Conservation (phyloP, 2,113 vertebrate genomes). For the Peromyscus leucopus region DNA sequence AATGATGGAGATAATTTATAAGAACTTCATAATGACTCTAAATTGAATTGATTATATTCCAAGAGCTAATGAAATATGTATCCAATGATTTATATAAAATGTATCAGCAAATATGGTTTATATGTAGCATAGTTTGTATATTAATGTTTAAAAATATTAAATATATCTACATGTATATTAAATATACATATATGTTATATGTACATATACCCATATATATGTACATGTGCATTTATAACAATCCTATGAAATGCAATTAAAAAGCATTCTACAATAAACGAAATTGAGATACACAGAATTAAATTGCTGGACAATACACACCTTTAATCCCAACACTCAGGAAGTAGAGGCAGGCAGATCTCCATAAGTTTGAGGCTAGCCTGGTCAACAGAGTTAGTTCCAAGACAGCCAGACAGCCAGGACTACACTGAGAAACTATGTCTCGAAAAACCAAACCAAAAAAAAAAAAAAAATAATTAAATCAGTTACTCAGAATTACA, state of each 20-base stretch:
- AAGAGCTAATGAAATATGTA: slow-evolving; percentile 12
- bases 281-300: slow-evolving; percentile 4
- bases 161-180: background rate
- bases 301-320: no score
- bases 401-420: no score
- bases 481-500: background rate
- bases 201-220: no score
- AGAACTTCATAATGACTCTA: background rate
- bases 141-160: background rate
- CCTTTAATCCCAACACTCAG: no score
- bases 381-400: no score
- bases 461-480: background rate
- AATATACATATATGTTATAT: background rate
- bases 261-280: background rate
- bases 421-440: no score
- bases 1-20: slow-evolving; percentile 11
- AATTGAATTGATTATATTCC: background rate
- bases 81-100: background rate
- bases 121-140: background rate
- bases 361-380: no score
- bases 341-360: no score
- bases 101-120: background rate
- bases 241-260: background rate
- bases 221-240: background rate
- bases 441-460: no score